phyloP scores from a whole-genome alignment of 2,113 vertebrate species.

The Nesogale talazaci region DNA sequence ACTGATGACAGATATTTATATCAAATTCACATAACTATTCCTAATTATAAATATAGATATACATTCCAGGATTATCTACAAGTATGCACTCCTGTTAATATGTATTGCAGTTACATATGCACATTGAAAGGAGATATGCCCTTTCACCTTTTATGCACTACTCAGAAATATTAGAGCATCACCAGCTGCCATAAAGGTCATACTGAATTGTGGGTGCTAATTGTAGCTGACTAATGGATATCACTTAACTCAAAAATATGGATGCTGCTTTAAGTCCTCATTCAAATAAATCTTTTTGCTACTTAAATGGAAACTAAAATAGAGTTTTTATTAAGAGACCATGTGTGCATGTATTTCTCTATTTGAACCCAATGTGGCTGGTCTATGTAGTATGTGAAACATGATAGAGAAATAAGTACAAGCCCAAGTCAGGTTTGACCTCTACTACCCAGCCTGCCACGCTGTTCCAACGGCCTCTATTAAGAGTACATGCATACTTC shows the following conservation, averaged over 20 bases:
- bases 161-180: conserved; percentile 75
- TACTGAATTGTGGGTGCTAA: conserved; percentile 67
- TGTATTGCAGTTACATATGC: conserved; percentile 68
- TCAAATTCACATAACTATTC: conserved; percentile 75
- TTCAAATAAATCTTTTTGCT: conserved; percentile 30
- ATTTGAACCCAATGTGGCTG: not conserved
- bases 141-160: conserved; percentile 73
- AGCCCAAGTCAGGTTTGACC: conserved; percentile 2
- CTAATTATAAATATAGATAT: conserved; percentile 74
- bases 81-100: conserved; percentile 75
- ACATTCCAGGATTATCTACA: conserved; percentile 74
- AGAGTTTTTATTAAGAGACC: conserved; percentile 7
- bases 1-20: conserved; percentile 72
- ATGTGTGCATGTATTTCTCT: not conserved
- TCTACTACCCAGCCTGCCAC: not conserved
- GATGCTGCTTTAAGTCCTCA: conserved; percentile 42
- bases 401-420: conserved; percentile 64
- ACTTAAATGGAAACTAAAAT: conserved; percentile 54
- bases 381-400: conserved; percentile 53
- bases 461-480: conserved; percentile 20
- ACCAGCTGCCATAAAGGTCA: conserved; percentile 78
- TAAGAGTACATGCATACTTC: not conserved
- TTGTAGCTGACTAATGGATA: conserved; percentile 45
- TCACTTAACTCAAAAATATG: conserved; percentile 62
- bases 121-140: conserved; percentile 74